phyloP scores from a whole-genome alignment of 2,113 vertebrate species.

The Pseudopipra pipra region DNA sequence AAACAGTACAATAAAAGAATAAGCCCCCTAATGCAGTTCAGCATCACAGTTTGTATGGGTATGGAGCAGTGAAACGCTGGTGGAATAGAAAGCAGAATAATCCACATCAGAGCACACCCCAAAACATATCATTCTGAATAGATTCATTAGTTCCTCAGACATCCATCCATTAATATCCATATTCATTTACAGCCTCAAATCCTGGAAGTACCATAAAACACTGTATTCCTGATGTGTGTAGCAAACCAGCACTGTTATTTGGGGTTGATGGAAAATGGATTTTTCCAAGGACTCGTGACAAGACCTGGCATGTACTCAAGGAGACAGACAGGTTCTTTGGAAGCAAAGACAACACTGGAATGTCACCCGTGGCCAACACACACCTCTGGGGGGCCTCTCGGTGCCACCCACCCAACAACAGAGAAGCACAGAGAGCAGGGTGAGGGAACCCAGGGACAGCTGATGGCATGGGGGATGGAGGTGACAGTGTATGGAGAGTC shows the following conservation, averaged over 20 bases:
- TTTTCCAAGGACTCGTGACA: background rate
- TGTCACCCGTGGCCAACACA: background rate
- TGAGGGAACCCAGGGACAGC: background rate
- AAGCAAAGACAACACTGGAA: background rate
- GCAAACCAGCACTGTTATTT: background rate
- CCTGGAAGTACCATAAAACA: background rate
- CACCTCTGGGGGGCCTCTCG: background rate
- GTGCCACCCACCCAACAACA: background rate
- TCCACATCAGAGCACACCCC: background rate
- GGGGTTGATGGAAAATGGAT: background rate
- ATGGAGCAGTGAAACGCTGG: conserved; percentile 12
- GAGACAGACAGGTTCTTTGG: background rate
- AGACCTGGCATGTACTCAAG: background rate
- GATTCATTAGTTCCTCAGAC: background rate
- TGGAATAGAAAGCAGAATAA: background rate
- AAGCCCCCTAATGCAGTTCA: background rate
- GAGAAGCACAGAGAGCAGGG: background rate
- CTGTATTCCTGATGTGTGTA: background rate
- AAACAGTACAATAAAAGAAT: background rate
- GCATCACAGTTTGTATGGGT: background rate
- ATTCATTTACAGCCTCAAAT: background rate
- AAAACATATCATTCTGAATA: background rate
- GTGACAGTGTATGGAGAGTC: background rate
- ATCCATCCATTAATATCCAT: background rate
- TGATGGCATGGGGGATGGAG: background rate